Base-by-base conservation (phyloP, 53 echinoderm and acorn worm species). In the Astropecten irregularis region DNA sequence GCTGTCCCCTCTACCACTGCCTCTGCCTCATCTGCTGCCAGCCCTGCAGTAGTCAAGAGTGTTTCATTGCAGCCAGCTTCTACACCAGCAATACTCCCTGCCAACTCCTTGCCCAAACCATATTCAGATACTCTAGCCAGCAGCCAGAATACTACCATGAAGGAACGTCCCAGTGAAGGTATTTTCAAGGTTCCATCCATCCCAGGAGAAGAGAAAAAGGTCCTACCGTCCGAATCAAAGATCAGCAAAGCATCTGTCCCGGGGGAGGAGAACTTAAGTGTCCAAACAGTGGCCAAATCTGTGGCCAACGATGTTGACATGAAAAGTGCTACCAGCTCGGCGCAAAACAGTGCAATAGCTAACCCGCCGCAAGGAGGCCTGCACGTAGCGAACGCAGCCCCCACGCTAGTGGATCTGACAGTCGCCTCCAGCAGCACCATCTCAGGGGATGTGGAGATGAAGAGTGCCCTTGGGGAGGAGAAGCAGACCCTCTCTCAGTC, bases 381-480 rank as follows among this genome's bases (percentile, higher is more conserved):
- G 7, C 36, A 42, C 14, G 30, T 48, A 4, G 37, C 42, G 3
- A 25, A 39, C 16, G 35, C 14, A 28, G 54, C 66, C 1, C 66
- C 86, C 3, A 33, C 48, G 7, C 34, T 52, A 11, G 76, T 11
- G 50, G 32, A n/a, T 22, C 55, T 68, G 27, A 68, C 83, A 26
- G 48, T 63, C 25, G 10, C 84, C 9, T 60, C 72, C 0, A 63
- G 6, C 42, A 19, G 9, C 30, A 62, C 42, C 28, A 79, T 22
- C 63, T 62, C 62, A 8, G 62, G 54, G 21, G 92, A 92, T 69
- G 69, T 96, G 63, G 89, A 93, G 55, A 96, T 93, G 91, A 81
- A 58, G 26, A 96, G 93, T 82, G 96, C 96, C 58, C 81, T 84
- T 27, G 93, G 86, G 25, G 93, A 91, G 42, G 66, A 64, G 33